Conservation (phyloP, 1,140 invertebrate genomes). For the Grapholita molesta region DNA sequence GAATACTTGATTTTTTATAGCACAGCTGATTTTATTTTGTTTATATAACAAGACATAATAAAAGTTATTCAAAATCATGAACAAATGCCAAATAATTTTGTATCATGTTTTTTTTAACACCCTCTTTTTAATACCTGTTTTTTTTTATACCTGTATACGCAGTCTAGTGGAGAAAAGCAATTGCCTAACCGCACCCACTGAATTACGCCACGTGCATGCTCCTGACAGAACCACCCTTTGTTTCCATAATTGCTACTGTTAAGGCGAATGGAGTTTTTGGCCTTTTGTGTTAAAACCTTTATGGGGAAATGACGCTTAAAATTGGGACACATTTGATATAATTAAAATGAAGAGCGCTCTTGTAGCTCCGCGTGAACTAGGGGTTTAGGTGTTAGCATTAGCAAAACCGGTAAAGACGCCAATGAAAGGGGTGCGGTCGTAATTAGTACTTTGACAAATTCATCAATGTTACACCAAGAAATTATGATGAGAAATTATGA, state of each 20-base stretch:
- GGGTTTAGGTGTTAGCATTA: neutral
- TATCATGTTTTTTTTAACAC: neutral
- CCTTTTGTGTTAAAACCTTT: conserved; percentile 28
- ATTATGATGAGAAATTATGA: no score
- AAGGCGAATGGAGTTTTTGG: conserved; percentile 43
- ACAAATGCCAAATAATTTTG: no score
- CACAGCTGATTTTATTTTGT: no score
- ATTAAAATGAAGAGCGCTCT: neutral
- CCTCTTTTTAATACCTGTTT: no score
- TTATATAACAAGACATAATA: no score
- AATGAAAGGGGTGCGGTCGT: neutral
- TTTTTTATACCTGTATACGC: no score
- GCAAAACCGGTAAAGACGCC: neutral
- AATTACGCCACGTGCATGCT: conserved; percentile 38
- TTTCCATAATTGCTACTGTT: conserved; percentile 47
- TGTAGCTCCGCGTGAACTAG: neutral
- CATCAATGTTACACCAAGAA: no score
- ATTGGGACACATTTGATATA: neutral
- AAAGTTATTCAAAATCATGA: no score
- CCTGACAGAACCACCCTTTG: conserved; percentile 34
- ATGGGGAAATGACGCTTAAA: conserved; percentile 5
- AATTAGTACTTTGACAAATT: neutral
- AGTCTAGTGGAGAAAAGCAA: neutral
- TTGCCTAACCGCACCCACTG: neutral
- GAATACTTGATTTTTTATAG: no score